Evolutionary conservation across 2,888 invertebrate genomes (phyloP).

Genomic region (Lingula anatina): DNA sequence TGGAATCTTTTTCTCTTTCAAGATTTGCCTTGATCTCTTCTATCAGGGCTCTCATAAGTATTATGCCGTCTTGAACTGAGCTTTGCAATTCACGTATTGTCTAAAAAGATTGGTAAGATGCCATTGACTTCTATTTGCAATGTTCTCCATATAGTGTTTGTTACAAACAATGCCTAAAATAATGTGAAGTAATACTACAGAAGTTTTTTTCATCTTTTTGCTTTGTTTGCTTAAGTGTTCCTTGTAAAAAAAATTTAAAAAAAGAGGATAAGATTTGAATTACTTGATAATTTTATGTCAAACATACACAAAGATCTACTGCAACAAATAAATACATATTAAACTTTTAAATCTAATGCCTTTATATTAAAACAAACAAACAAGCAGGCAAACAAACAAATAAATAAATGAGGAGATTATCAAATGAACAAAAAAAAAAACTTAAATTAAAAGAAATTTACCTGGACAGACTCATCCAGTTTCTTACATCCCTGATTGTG

Average conservation of each 20-base stretch:
- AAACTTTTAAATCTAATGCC: conserved; percentile 1
- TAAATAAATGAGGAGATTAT: background rate
- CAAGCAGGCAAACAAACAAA: background rate
- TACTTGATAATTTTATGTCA: too few species aligned
- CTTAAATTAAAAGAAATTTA: conserved; percentile 29
- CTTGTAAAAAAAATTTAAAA: too few species aligned
- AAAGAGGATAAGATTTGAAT: too few species aligned
- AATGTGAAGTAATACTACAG: too few species aligned
- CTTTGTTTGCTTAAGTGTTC: too few species aligned
- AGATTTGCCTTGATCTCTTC: conserved; percentile 65
- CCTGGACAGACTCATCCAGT: conserved; percentile 62
- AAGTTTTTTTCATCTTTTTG: too few species aligned
- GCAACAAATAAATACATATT: too few species aligned
- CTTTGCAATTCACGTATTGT: conserved; percentile 61
- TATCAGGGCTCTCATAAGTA: conserved; percentile 63
- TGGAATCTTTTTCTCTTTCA: conserved; percentile 63
- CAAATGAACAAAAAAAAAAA: background rate
- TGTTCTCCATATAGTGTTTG: too few species aligned
- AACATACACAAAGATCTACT: too few species aligned
- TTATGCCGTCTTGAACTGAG: conserved; percentile 65
- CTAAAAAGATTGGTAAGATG: too few species aligned
- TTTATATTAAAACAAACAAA: background rate
- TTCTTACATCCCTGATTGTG: conserved; percentile 67
- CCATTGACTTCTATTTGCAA: too few species aligned
- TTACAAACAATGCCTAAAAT: too few species aligned